Evolutionary conservation across 1,140 invertebrate species (phyloP), one percentile per base, ranked within the genome.

Genomic region (Drosophila teissieri): DNA sequence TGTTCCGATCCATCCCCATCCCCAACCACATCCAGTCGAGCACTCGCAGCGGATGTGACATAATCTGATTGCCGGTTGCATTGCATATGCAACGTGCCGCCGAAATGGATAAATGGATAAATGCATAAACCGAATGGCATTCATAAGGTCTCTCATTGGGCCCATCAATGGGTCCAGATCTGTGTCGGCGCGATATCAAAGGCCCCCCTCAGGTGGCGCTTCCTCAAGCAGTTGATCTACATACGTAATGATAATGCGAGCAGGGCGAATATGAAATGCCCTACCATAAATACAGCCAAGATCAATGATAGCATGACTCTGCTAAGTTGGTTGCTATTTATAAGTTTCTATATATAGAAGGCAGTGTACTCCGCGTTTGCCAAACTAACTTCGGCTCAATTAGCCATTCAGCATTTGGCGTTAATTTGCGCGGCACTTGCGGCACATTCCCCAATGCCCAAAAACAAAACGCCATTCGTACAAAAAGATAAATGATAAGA

Each of bases 341-440:
- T 14, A 52, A 15, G 2, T 34, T 14, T 12, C 2, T 36, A 24
- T 22, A 24, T 22, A 27, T 37, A 2, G 22, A 12, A 10, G 7
- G 7, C 17, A 40, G 48, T 14, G 40, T 69, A 70, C 34, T 27
- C 65, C 24, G 11, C 17, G 0, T 48, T 60, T 58, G 12, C 4
- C 62, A 68, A 78, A 48, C 51, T 70, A 78, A 48, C 51, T 70
- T 70, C 17, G n/a, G 19, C 83, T 82, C 82, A 85, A 85, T 85
- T 85, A 85, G 78, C 74, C 61, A 75, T 63, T 70, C 53, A 61
- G 77, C 73, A 81, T 75, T 86, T 88, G 82, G 82, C 82, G 78
- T 85, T 85, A 85, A 85, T 85, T 86, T 88, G 88, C 79, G 83
- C 83, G 83, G 83, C 83, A 88, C 83, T 88, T 88, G 83, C 83